Evolutionary conservation across 2,888 invertebrate species (phyloP), one percentile per base, ranked within the genome.

Genomic region (Pseudococcus viburni): DNA sequence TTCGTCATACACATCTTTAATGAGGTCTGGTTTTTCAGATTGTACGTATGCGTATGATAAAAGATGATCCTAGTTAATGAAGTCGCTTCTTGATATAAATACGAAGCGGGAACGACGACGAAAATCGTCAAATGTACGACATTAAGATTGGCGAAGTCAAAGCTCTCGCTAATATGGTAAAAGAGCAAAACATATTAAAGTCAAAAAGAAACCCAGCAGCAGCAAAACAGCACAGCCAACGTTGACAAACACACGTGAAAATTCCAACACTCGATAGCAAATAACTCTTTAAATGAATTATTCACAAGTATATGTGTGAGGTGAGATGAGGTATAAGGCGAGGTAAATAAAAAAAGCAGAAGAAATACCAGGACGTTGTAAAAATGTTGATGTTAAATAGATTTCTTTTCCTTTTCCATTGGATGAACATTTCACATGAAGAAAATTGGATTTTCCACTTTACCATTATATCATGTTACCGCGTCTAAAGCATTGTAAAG

Each of bases 331-430:
- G 59, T 19, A 19, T 11, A 8, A 19, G 59, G 59, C 8, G 59
- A 19, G 8, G 9, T 6, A 59, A 19, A 19, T 7, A 59, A 59
- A 11, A 11, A n/a, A 59, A 19, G 19, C n/a, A 59, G 19, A 59
- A 59, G 19, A 59, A 59, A 59, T 59, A 19, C 59, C 59, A 59
- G 19, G 19, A 73, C 68, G 68, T 73, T 73, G 68, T 73, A 73
- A 73, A 73, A 73, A 73, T 73, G 68, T 73, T 73, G 68, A 73
- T 73, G 68, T 73, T 73, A 73, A 73, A 73, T 73, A 73, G 68
- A 73, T 73, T 73, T 73, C 33, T 33, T 73, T 73, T 73, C 26
- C 26, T 73, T 73, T 73, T 73, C 33, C 68, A 73, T 73, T 73
- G 26, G 68, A 73, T 73, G 68, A 73, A 33, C 68, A 73, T 73